These are phyloP conservation scores for Drosophila funebris DNA, from an alignment of 1,140 invertebrate genomes.

Conservation along the genomic window DNA sequence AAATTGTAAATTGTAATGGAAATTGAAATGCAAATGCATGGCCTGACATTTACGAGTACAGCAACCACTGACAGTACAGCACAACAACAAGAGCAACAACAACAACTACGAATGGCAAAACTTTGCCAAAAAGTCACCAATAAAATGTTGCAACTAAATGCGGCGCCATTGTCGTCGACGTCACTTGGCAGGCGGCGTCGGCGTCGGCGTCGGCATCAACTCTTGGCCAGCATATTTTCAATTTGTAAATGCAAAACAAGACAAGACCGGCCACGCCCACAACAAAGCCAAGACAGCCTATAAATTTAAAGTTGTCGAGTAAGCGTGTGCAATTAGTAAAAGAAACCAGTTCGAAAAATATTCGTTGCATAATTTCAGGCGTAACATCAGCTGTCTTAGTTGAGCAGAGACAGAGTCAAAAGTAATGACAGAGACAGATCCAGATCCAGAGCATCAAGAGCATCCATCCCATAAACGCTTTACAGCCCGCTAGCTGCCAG, in stretches of 20 bases:
- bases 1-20: slow-evolving; percentile 77
- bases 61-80: slow-evolving; percentile 42
- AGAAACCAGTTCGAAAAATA: slow-evolving; percentile 41
- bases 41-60: slow-evolving; percentile 76
- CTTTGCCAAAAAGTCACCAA: slow-evolving; percentile 76
- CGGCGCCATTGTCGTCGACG: slow-evolving; percentile 55
- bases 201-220: not conserved
- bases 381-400: not conserved
- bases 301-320: slow-evolving; percentile 40
- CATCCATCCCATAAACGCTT: slow-evolving; percentile 41
- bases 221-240: slow-evolving; percentile 70
- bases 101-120: slow-evolving; percentile 36
- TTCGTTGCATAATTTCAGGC: slow-evolving; percentile 38
- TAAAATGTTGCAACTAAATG: slow-evolving; percentile 79
- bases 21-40: slow-evolving; percentile 81
- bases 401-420: not conserved
- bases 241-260: slow-evolving; percentile 79
- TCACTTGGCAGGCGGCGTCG: slow-evolving; percentile 55
- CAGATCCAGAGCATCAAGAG: too few relatives aligned
- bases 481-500: slow-evolving; percentile 41
- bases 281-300: slow-evolving; percentile 50
- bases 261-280: slow-evolving; percentile 65
- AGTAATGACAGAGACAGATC: not conserved
- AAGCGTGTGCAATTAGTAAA: slow-evolving; percentile 60
- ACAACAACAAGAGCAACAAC: slow-evolving; percentile 23